Base-by-base conservation (phyloP, 2,888 invertebrate genomes). In the Cryptus viduatorius region DNA sequence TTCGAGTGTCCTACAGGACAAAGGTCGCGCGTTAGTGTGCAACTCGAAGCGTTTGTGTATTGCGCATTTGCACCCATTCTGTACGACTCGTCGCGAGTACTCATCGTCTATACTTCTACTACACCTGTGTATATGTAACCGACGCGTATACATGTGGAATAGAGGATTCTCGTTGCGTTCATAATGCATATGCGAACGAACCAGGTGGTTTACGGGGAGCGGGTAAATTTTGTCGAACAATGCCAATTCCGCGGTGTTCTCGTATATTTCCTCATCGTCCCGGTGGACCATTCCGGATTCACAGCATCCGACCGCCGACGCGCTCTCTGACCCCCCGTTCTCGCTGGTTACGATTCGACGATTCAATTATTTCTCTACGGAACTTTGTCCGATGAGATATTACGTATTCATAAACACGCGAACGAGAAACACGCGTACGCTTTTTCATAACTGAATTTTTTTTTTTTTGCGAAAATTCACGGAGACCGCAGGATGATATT, bases 341-440 rank as follows among this genome's bases (percentile, higher is more conserved):
- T 37, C 7, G 0, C 37, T 37, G 37, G 31, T 31, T 7, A n/a
- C 61, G n/a, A 76, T 71, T 76, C 65, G 53, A 56, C 64, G 16
- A 79, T 79, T 83, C 46, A 83, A 83, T 83, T 83, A 75, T 79
- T 76, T 56, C 53, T n/a, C 64, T n/a, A 19, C n/a, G 37, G 46
- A 44, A 44, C 65, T 61, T 12, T 67, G 31, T 8, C 72, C 73
- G 48, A 46, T 19, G 73, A 19, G 71, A 71, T 12, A 71, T 71
- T 53, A 53, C 71, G 19, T 12, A 71, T 53, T 71, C 42, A 71
- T 71, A 53, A 19, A 37, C 56, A 56, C 56, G 37, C 53, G 53
- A 53, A 69, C 56, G 56, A 4, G 56, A 56, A 8, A 8, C 53
- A n/a, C 14, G 53, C 10, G 5, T 31, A 53, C 12, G 53, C 19